A percentile compares a stretch with the other conserved stretches of the same genome.
These are phyloP conservation scores for Aselliscus stoliczkanus DNA, from an alignment of 2,797 vertebrate genomes.

Conservation along the genomic window DNA sequence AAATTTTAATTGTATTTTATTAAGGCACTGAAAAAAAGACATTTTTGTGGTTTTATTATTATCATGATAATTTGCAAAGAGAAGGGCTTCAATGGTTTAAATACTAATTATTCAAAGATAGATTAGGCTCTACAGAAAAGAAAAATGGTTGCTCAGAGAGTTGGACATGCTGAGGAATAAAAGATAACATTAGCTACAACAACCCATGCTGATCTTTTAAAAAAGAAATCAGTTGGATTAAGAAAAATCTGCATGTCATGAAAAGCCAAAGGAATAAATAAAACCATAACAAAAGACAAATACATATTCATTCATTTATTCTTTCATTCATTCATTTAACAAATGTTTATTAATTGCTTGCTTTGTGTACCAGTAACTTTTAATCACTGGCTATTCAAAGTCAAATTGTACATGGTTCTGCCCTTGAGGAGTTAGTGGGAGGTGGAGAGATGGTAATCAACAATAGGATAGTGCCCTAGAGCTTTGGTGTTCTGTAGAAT, in stretches of 20 bases:
- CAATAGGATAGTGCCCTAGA: neutral
- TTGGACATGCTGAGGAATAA: conserved; percentile 56
- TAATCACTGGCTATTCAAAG: neutral
- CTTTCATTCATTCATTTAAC: neutral
- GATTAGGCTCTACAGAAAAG: conserved; percentile 59
- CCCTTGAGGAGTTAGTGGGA: neutral
- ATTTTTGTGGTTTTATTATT: conserved; percentile 71
- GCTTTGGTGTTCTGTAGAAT: neutral
- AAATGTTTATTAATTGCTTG: conserved; percentile 38
- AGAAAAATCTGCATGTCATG: conserved; percentile 46
- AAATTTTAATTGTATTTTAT: conserved; percentile 78
- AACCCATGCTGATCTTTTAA: conserved; percentile 39
- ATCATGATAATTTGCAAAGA: conserved; percentile 66
- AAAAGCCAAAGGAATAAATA: conserved; percentile 38
- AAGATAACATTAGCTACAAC: conserved; percentile 47
- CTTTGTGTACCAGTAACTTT: conserved; percentile 37
- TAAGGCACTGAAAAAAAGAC: conserved; percentile 61
- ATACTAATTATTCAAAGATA: conserved; percentile 72
- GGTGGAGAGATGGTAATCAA: neutral
- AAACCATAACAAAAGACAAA: conserved; percentile 17
- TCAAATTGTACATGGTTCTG: neutral
- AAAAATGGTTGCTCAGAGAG: conserved; percentile 54
- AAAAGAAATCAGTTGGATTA: conserved; percentile 36
- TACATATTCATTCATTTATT: conserved; percentile 59
- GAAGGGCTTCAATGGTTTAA: conserved; percentile 62